Conservation (phyloP, 2,888 invertebrate genomes). For the Linnaemya tessellans region DNA sequence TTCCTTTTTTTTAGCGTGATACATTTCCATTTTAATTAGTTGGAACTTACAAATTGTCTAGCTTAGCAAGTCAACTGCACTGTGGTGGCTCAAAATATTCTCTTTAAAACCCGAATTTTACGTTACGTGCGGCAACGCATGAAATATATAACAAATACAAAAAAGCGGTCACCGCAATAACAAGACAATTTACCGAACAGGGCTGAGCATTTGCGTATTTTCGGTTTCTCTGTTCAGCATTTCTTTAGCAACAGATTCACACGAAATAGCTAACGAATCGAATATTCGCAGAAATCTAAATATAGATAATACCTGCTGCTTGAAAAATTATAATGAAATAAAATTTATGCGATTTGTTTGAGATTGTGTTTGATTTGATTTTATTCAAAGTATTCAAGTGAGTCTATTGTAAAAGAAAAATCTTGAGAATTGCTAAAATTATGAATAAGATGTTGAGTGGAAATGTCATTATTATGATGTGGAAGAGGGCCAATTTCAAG, state of each 20-base stretch:
- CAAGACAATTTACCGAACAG: neutral
- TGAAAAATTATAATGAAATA: conserved; percentile 26
- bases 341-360: conserved; percentile 27
- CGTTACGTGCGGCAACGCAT: no score
- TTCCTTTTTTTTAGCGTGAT: no score
- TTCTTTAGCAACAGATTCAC: neutral
- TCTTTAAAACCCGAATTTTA: no score
- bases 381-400: conserved; percentile 4
- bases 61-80: no score
- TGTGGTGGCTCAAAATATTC: no score
- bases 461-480: conserved; percentile 24
- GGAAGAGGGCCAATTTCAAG: conserved; percentile 35
- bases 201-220: no score
- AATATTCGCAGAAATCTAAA: conserved; percentile 33
- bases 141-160: neutral
- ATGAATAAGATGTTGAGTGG: conserved; percentile 3
- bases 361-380: conserved; percentile 27
- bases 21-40: no score
- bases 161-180: neutral
- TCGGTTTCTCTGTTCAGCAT: neutral
- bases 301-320: conserved; percentile 5
- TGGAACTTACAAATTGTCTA: no score
- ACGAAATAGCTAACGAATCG: conserved; percentile 9
- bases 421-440: conserved; percentile 14
- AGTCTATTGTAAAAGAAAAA: conserved; percentile 8